Base-by-base conservation (phyloP, 2,113 vertebrate species). In the Phoxinus phoxinus region DNA sequence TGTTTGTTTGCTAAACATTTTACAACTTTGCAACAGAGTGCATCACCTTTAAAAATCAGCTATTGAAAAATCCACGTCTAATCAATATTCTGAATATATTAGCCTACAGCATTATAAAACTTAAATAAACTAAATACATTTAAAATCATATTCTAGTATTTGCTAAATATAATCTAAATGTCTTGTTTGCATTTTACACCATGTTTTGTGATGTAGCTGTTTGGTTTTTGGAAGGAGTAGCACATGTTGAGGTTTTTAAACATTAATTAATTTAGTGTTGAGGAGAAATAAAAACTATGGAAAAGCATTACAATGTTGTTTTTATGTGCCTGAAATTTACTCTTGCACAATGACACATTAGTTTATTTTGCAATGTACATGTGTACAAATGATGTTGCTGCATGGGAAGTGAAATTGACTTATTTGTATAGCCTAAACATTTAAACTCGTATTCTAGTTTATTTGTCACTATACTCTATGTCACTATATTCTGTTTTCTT, bases 281-380 rank as follows among this genome's bases (percentile, higher is more conserved):
- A 37, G 65, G 6, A 35, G 1, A 2, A 80, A 80, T 44, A 17
- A 12, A 80, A 41, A 32, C 32, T 37, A 21, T 25, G 12, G 21
- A 63, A 56, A 56, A 32, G 25, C 51, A 11, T 6, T 2, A 78
- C 10, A 10, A 44, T 32, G 48, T 35, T 58, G 9, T 59, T 81
- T 25, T 44, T 3, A 23, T 63, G 35, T 41, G 35, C 32, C 19
- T 41, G 21, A 46, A 41, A n/a, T 79, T 41, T 25, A 41, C 12
- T 80, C 77, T 56, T 30, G 25, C 41, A 46, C 23, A 5, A 41
- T 63, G 32, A 65, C 58, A 44, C 58, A 65, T 44, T 46, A 8
- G 76, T 1, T 23, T 44, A 65, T 81, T 41, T 81, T 30, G 58
- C 78, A 65, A 80, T 63, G 37, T 25, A 63, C 58, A n/a, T 27